These are phyloP conservation scores for Hepsetus odoe DNA, from an alignment of 2,113 vertebrate species.

Conservation along the genomic window DNA sequence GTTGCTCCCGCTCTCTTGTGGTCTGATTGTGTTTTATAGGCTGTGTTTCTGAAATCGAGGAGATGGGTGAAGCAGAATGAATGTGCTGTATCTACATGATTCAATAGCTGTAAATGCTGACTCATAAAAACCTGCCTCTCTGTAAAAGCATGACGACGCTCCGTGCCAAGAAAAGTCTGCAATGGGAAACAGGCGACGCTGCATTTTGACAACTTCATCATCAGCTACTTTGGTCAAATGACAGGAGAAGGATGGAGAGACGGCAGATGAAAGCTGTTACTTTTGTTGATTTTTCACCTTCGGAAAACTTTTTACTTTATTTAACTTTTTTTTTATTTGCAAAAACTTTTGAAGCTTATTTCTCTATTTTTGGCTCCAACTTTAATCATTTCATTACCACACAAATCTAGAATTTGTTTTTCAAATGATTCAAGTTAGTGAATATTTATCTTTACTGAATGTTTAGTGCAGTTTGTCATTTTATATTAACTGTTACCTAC, in stretches of 20 bases:
- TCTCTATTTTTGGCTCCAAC: too few species aligned
- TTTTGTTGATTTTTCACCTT: too few species aligned
- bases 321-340: too few species aligned
- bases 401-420: too few species aligned
- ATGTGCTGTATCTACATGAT: neutral
- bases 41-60: neutral
- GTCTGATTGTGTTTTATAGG: neutral
- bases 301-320: too few species aligned
- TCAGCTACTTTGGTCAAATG: neutral
- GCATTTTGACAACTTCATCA: conserved; percentile 30
- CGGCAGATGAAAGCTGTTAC: neutral
- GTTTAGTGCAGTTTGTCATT: neutral
- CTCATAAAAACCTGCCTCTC: neutral
- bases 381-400: too few species aligned
- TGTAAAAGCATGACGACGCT: neutral
- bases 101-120: conserved; percentile 10
- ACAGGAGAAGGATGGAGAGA: neutral
- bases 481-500: too few species aligned
- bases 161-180: neutral
- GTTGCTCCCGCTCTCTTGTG: neutral
- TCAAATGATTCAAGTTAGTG: neutral
- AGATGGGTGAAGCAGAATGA: neutral
- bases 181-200: neutral
- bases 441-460: neutral
- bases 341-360: too few species aligned